These are phyloP conservation scores for Meteorus cinctellus DNA, from an alignment of 2,888 invertebrate genomes.

Conservation along the genomic window DNA sequence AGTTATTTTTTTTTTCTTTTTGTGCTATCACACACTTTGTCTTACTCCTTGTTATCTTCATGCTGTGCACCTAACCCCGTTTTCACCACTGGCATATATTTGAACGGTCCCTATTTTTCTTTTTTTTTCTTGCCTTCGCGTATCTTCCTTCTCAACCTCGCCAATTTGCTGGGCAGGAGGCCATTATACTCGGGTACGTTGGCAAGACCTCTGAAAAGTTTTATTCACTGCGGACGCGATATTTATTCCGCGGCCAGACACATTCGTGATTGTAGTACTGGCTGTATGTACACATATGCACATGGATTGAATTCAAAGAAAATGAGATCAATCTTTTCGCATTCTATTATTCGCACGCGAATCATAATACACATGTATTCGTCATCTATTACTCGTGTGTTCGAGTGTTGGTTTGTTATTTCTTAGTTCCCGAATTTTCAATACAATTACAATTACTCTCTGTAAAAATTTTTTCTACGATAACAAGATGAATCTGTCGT, in stretches of 20 bases:
- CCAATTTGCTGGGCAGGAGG: constrained; percentile 48
- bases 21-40: constrained; percentile 36
- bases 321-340: constrained; percentile 24
- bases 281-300: background rate
- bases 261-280: constrained; percentile 30
- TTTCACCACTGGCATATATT: constrained; percentile 40
- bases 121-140: constrained; percentile 25
- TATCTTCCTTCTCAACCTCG: constrained; percentile 12
- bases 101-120: background rate
- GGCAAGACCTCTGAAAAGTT: constrained; percentile 51
- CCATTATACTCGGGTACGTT: constrained; percentile 44
- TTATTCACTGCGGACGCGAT: constrained; percentile 40
- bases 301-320: background rate
- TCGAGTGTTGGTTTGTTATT: background rate
- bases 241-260: constrained; percentile 39
- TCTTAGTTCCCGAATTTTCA: background rate
- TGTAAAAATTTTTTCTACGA: too few species aligned
- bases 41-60: constrained; percentile 40
- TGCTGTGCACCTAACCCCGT: constrained; percentile 35
- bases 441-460: too few species aligned
- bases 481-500: too few species aligned
- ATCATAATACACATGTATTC: constrained; percentile 32
- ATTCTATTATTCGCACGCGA: constrained; percentile 35
- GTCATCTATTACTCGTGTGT: background rate
- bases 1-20: constrained; percentile 24